These are phyloP conservation scores for Meloe dianella DNA, from an alignment of 2,888 invertebrate species.

Conservation along the genomic window DNA sequence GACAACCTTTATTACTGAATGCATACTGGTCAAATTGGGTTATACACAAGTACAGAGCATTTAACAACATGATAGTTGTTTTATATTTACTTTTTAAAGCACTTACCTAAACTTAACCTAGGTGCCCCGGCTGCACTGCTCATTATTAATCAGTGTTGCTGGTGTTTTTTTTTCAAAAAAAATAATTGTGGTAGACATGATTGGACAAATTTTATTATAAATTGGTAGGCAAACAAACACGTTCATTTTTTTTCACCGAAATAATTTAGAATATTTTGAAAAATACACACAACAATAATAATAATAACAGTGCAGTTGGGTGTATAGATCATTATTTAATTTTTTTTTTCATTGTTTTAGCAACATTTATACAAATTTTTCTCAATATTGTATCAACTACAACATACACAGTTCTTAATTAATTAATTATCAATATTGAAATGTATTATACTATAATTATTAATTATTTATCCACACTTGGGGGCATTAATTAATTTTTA, in stretches of 20 bases:
- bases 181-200: slow-evolving; percentile 31
- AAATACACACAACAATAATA: slow-evolving; percentile 42
- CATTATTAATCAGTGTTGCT: no score
- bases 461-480: slow-evolving; percentile 34
- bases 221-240: background rate
- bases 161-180: slow-evolving; percentile 7
- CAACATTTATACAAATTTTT: slow-evolving; percentile 45
- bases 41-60: slow-evolving; percentile 61
- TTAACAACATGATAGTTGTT: slow-evolving; percentile 59
- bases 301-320: slow-evolving; percentile 52
- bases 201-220: slow-evolving; percentile 28
- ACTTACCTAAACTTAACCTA: slow-evolving; percentile 59
- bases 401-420: slow-evolving; percentile 58
- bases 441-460: slow-evolving; percentile 54
- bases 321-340: slow-evolving; percentile 34
- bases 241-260: slow-evolving; percentile 27
- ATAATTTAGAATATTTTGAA: no score
- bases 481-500: slow-evolving; percentile 46
- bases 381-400: slow-evolving; percentile 39
- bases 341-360: slow-evolving; percentile 37
- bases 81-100: slow-evolving; percentile 55
- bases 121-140: slow-evolving; percentile 54
- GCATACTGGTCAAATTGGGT: slow-evolving; percentile 65
- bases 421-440: slow-evolving; percentile 54
- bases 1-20: slow-evolving; percentile 66